Conservation (phyloP, 2,113 vertebrate genomes). For the Calidris pygmaea region DNA sequence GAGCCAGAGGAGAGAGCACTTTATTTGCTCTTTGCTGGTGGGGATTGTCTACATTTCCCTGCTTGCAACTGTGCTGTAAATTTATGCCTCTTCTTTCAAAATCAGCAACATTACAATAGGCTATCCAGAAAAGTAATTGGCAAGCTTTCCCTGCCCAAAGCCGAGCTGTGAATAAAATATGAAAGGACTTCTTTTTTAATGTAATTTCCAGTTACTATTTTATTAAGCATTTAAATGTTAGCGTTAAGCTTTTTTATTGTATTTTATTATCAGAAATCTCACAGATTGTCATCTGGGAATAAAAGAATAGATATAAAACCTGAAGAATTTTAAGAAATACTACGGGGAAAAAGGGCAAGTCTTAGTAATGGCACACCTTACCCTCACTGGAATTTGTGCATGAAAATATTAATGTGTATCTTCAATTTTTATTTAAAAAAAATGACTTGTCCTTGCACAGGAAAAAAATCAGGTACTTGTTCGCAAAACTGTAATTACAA, state of each 20-base stretch:
- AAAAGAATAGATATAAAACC: neutral
- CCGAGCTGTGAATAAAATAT: neutral
- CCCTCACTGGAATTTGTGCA: neutral
- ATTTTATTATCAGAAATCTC: neutral
- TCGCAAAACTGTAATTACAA: neutral
- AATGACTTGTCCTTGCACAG: neutral
- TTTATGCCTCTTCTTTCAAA: constrained; percentile 13
- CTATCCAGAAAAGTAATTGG: neutral
- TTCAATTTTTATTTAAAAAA: neutral
- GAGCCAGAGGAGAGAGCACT: constrained; percentile 36
- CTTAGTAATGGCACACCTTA: neutral
- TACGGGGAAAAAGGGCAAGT: neutral
- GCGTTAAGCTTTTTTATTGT: neutral
- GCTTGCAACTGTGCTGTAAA: neutral
- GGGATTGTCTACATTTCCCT: constrained; percentile 18
- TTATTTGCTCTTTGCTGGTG: constrained; percentile 31
- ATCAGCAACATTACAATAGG: neutral
- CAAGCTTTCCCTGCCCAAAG: neutral
- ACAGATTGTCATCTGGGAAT: neutral
- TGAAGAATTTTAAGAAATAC: neutral
- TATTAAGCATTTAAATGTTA: neutral
- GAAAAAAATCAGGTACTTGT: neutral
- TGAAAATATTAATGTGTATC: neutral
- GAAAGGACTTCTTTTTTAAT: neutral
- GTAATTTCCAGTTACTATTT: neutral